Evolutionary conservation across 1,140 invertebrate species (phyloP).

Genomic region (Leptestheria dahalacensis): DNA sequence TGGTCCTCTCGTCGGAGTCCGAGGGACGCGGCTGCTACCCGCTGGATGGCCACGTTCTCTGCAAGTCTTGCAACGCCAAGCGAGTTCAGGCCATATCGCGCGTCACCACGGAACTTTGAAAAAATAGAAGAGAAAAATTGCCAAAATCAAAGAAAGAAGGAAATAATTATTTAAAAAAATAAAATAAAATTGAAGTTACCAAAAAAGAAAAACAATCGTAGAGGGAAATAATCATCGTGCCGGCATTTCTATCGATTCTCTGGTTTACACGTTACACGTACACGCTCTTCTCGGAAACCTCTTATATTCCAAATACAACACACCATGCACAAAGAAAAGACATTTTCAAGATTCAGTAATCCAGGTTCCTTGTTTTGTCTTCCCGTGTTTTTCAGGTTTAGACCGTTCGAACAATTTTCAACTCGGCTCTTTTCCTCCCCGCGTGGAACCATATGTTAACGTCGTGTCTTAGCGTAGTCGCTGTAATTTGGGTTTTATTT

Average conservation of each 20-base stretch:
- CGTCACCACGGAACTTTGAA: constrained; percentile 62
- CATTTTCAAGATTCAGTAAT: too few relatives aligned
- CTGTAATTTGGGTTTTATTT: too few relatives aligned
- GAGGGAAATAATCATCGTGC: neutral
- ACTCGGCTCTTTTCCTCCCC: too few relatives aligned
- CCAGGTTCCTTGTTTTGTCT: too few relatives aligned
- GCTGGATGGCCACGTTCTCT: constrained; percentile 89
- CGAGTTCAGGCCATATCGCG: constrained; percentile 69
- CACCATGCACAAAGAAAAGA: too few relatives aligned
- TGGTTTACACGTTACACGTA: neutral
- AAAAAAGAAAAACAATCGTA: too few relatives aligned
- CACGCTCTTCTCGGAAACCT: neutral
- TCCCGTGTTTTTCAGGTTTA: too few relatives aligned
- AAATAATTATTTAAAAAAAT: neutral
- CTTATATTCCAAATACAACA: too few relatives aligned
- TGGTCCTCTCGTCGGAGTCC: constrained; percentile 78
- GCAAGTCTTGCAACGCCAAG: constrained; percentile 90
- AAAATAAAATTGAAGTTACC: neutral
- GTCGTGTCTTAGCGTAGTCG: too few relatives aligned
- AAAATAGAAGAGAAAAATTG: constrained; percentile 6
- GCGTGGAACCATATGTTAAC: too few relatives aligned
- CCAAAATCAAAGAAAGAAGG: neutral
- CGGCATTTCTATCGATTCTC: neutral
- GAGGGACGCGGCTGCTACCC: constrained; percentile 94
- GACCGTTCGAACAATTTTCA: too few relatives aligned